A percentile compares a stretch with the other conserved stretches of the same genome.
These are phyloP conservation scores for Spisula subtruncata DNA, from an alignment of 2,888 invertebrate species.

Conservation along the genomic window DNA sequence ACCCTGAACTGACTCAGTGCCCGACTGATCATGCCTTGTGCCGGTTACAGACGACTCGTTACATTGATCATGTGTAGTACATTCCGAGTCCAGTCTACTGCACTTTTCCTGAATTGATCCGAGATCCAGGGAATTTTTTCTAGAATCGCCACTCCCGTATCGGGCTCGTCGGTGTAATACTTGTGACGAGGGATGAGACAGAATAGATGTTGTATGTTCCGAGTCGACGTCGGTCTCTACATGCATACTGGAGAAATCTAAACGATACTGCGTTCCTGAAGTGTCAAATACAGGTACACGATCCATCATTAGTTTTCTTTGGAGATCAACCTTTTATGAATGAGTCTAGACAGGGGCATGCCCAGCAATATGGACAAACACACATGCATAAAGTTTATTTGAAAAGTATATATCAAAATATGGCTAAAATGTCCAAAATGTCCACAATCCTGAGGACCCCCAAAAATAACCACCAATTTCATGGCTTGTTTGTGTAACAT, in stretches of 20 bases:
- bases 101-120: conserved; percentile 67
- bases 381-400: too few relatives aligned
- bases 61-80: conserved; percentile 8
- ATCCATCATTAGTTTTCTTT: too few relatives aligned
- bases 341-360: too few relatives aligned
- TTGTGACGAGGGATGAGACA: conserved; percentile 38
- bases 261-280: conserved; percentile 75
- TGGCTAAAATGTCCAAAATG: too few relatives aligned
- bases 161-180: conserved; percentile 43
- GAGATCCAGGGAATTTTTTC: conserved; percentile 64
- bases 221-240: conserved; percentile 79
- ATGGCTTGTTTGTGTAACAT: too few relatives aligned
- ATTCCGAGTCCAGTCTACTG: conserved; percentile 54
- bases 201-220: conserved; percentile 31
- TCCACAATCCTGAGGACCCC: too few relatives aligned
- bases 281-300: background rate
- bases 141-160: conserved; percentile 44
- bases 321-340: background rate
- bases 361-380: too few relatives aligned
- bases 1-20: conserved; percentile 20
- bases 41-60: background rate
- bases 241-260: conserved; percentile 81
- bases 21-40: background rate
- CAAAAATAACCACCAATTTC: too few relatives aligned
- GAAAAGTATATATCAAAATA: too few relatives aligned